Conservation (phyloP, 2,797 vertebrate species). For the Sebastes taczanowskii region DNA sequence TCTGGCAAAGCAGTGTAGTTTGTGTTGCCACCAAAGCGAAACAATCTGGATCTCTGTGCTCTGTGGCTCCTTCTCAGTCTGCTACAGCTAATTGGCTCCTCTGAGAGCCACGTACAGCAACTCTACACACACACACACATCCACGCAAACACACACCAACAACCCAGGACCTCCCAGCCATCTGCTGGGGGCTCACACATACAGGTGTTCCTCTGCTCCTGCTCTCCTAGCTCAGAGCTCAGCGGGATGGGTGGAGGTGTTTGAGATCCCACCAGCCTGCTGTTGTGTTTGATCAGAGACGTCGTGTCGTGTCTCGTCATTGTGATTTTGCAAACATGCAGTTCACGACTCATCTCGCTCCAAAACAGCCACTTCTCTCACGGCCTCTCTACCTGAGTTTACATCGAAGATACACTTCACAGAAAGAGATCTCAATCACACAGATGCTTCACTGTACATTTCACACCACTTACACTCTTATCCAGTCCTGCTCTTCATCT, state of each 20-base stretch:
- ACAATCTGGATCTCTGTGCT: constrained; percentile 70
- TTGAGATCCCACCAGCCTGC: constrained; percentile 43
- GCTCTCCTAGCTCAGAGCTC: constrained; percentile 6
- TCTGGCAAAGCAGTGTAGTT: constrained; percentile 25
- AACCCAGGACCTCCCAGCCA: constrained; percentile 57
- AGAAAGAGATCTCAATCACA: background rate
- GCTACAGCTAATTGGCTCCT: constrained; percentile 75
- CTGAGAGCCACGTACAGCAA: constrained; percentile 53
- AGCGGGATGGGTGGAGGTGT: background rate
- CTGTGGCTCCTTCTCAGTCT: constrained; percentile 44
- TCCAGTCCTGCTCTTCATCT: background rate
- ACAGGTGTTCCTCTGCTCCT: constrained; percentile 53
- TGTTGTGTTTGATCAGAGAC: constrained; percentile 50
- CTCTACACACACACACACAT: constrained; percentile 16
- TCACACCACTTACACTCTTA: background rate
- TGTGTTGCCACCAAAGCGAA: constrained; percentile 38
- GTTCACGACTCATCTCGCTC: constrained; percentile 11
- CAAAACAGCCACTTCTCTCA: background rate
- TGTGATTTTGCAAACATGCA: constrained; percentile 12
- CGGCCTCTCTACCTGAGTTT: background rate
- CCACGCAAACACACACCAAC: constrained; percentile 14
- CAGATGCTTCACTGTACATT: background rate
- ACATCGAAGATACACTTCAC: background rate
- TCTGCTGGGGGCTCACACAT: constrained; percentile 37
- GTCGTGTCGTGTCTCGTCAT: background rate